Base-by-base conservation (phyloP, 2,888 invertebrate species). In the Folsomia candida region DNA sequence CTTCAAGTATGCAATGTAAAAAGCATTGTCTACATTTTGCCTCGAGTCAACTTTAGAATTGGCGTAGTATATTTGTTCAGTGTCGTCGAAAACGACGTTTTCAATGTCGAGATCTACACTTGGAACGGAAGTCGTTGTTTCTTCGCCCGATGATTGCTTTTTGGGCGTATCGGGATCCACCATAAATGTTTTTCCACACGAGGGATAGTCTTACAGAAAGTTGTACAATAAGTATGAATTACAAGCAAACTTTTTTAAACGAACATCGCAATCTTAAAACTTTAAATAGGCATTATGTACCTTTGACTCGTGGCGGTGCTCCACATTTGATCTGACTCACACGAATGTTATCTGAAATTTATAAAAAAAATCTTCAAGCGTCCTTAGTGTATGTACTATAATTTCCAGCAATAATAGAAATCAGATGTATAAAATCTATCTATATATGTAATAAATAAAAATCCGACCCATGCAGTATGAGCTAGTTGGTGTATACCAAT, bases 301-400 rank as follows among this genome's bases (percentile, higher is more conserved):
- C 78, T 69, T 59, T 67, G 28, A 79, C 71, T 14, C 69, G 47
- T n/a, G 70, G 51, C 2, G 74, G 70, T 9, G 67, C 51, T 14
- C 73, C 78, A 68, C 83, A 83, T 61, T 80, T 79, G 65, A 83
- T 72, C 74, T 83, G 83, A 2, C 80, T 80, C 2, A 82, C 71
- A 75, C 81, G 81, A 20, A 83, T 82, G 66, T 81, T 54, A n/a
- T n/a, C n/a, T n/a, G n/a, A n/a, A n/a, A n/a, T n/a, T n/a, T n/a
- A n/a, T n/a, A n/a, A n/a, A n/a, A n/a, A n/a, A n/a, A n/a, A n/a
- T n/a, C n/a, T n/a, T n/a, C n/a, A n/a, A n/a, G n/a, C n/a, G n/a
- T n/a, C n/a, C n/a, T n/a, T n/a, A n/a, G n/a, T n/a, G n/a, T n/a
- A n/a, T n/a, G n/a, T n/a, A n/a, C n/a, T n/a, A n/a, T n/a, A n/a